A percentile compares a stretch with the other conserved stretches of the same genome.
Conservation (phyloP, 2,113 vertebrate species). For the Alosa alosa region DNA sequence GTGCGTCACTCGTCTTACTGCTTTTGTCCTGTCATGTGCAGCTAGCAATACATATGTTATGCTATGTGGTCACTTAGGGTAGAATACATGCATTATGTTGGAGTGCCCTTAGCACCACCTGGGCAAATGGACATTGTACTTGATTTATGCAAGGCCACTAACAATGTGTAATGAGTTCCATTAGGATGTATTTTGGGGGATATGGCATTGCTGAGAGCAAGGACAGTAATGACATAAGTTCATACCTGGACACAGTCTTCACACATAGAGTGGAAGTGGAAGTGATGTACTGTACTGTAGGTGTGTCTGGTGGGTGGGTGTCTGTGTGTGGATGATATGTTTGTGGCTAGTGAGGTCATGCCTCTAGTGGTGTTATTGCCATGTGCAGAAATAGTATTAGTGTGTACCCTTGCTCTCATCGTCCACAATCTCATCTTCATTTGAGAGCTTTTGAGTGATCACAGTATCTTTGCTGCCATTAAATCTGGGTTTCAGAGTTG, state of each 20-base stretch:
- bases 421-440: not conserved
- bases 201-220: not conserved
- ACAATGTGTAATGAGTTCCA: not conserved
- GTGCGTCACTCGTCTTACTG: not conserved
- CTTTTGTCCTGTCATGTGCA: not conserved
- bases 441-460: not conserved
- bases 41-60: not conserved
- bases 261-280: not conserved
- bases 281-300: not conserved
- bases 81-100: not conserved
- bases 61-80: not conserved
- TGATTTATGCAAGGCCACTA: not conserved
- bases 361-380: not conserved
- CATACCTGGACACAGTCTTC: not conserved
- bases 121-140: not conserved
- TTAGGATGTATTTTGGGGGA: not conserved
- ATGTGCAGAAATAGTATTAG: not conserved
- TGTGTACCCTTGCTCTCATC: not conserved
- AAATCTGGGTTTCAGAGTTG: conserved; percentile 11
- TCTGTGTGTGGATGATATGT: not conserved
- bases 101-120: not conserved
- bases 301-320: not conserved
- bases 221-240: not conserved
- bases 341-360: not conserved
- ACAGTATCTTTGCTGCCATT: not conserved